Evolutionary conservation across 2,113 vertebrate species (phyloP), one percentile per base, ranked within the genome.

Genomic region (Bubo scandiacus): DNA sequence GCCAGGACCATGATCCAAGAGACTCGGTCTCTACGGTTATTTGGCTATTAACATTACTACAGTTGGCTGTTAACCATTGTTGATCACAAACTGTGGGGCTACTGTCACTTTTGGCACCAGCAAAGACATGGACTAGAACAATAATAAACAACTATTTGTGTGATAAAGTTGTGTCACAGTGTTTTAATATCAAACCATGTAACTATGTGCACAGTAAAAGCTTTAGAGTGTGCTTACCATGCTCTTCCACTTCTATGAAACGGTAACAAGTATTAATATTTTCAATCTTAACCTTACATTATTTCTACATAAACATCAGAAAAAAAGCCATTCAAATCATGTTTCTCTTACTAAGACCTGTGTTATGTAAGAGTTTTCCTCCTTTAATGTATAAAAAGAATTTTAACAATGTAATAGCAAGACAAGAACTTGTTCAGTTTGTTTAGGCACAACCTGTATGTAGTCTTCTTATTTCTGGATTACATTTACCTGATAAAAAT

Each of bases 151-250:
- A 52, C 4, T 67, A 11, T 49, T 62, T 19, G 1, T 66, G 38
- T 11, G 8, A 38, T 45, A 26, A 86, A 27, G 2, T 42, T 51
- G 6, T 54, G 26, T 12, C 52, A 63, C 29, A 29, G 34, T 29
- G 10, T 52, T 18, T 84, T 73, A 62, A 1, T 52, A 71, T 14
- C 2, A 90, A 27, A 2, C 2, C 2, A 42, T 62, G 38, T 26
- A 68, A 68, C 34, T 34, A 5, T 0, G 0, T 22, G 12, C 49
- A 68, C 34, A 47, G 15, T 15, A 38, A 74, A 75, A 79, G 5
- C 14, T 82, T 71, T 52, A 18, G 30, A 67, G 4, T 29, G 25
- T 82, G n/a, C 15, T 72, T 42, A 51, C 27, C 8, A 9, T n/a
- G 29, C 3, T 59, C 32, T 80, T 82, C 18, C n/a, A 54, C 12